Conservation (phyloP, 2,113 vertebrate species). For the Saguinus midas region DNA sequence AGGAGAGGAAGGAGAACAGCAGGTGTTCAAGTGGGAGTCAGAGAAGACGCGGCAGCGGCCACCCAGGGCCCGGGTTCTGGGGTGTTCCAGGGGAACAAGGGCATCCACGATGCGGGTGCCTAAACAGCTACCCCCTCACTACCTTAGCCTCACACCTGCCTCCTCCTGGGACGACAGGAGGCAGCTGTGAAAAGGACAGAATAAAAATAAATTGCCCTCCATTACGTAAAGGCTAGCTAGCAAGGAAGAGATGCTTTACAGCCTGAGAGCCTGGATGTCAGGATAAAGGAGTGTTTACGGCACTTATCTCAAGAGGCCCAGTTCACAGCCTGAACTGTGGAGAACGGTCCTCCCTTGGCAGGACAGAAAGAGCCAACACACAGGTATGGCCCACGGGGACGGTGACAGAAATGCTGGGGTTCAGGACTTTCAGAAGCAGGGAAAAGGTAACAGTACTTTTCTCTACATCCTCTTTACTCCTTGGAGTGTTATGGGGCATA, state of each 20-base stretch:
- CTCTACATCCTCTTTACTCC: background rate
- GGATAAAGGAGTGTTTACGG: conserved; percentile 36
- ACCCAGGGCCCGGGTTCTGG: background rate
- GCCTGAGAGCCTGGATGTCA: background rate
- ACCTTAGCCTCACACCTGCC: background rate
- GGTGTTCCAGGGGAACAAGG: background rate
- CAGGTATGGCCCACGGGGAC: background rate
- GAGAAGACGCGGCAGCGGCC: fast-evolving
- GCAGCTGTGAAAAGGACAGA: background rate
- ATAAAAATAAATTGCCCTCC: conserved; percentile 60
- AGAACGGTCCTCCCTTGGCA: background rate
- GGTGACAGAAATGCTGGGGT: background rate
- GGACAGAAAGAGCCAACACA: background rate
- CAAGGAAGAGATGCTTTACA: conserved; percentile 37
- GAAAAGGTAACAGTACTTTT: no score
- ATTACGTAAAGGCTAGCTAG: conserved; percentile 73
- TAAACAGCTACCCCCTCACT: background rate
- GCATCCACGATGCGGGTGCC: background rate
- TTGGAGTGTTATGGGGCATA: no score
- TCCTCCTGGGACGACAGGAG: background rate
- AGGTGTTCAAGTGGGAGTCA: background rate
- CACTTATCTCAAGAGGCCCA: conserved; percentile 66
- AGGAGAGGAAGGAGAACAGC: background rate
- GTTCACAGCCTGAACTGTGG: conserved; percentile 62
- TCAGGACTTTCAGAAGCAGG: background rate